Conservation (phyloP, 2,797 vertebrate genomes). For the Molossus alvarezi region DNA sequence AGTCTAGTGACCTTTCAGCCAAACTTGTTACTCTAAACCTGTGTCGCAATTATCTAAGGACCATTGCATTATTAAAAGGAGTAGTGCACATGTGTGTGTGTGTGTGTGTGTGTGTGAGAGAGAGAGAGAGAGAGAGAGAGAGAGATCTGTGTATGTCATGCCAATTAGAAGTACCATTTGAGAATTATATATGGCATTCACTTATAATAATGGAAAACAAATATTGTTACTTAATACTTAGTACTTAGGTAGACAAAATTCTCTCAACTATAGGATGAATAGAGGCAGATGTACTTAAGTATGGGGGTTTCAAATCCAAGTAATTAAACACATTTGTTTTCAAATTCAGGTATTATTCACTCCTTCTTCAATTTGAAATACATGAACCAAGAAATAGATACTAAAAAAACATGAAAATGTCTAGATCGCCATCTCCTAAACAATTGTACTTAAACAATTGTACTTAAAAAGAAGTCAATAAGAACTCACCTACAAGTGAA, state of each 20-base stretch:
- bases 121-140: too few relatives aligned
- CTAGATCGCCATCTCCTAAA: background rate
- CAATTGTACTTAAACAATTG: background rate
- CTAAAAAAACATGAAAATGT: background rate
- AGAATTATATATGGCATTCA: background rate
- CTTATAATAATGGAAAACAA: conserved; percentile 53
- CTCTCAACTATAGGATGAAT: background rate
- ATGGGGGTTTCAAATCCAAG: background rate
- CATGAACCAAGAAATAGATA: background rate
- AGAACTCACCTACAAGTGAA: background rate
- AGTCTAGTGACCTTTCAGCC: conserved; percentile 1
- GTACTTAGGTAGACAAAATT: conserved; percentile 46
- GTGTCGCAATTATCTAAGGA: background rate
- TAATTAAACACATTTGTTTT: conserved; percentile 36
- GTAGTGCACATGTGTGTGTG: background rate
- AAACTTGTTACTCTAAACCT: background rate
- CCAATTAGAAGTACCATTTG: conserved; percentile 43
- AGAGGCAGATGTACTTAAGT: background rate
- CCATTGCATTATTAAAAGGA: background rate
- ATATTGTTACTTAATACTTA: conserved; percentile 43
- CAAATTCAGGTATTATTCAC: background rate
- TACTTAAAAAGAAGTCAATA: conserved; percentile 33
- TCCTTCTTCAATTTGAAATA: background rate
- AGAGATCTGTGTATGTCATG: background rate
- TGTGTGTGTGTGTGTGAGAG: too few relatives aligned